A percentile compares a stretch with the other conserved stretches of the same genome.
Evolutionary conservation across 2,797 vertebrate genomes (phyloP).

Genomic region (Picus viridis): DNA sequence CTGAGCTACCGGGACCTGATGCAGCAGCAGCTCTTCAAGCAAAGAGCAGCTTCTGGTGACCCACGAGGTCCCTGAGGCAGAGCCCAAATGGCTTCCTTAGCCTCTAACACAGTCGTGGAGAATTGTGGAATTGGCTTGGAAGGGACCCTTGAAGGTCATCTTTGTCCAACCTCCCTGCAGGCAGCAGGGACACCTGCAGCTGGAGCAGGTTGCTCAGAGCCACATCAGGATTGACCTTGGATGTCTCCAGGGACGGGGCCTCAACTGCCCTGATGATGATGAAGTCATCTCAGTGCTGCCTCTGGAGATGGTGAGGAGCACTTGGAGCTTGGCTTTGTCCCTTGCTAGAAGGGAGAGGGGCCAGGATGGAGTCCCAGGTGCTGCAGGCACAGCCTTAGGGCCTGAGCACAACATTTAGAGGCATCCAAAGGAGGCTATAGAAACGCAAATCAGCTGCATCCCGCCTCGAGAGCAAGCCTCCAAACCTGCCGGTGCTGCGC

Average conservation of each 20-base stretch:
- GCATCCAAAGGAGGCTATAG: neutral
- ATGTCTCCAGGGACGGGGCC: too few species aligned
- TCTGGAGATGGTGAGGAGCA: neutral
- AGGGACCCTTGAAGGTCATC: too few species aligned
- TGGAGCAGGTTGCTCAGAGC: too few species aligned
- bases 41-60: neutral
- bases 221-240: too few species aligned
- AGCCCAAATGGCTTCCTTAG: neutral
- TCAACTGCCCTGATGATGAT: too few species aligned
- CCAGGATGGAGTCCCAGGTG: rapidly evolving
- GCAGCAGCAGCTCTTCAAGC: neutral
- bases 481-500: neutral
- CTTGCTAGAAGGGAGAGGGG: rapidly evolving
- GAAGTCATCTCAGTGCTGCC: neutral
- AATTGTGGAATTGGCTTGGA: too few species aligned
- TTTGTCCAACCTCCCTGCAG: too few species aligned
- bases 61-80: neutral
- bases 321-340: neutral
- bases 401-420: neutral
- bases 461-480: neutral
- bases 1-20: rapidly evolving
- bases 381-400: neutral
- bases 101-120: neutral
- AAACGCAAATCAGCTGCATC: slow-evolving; percentile 22
- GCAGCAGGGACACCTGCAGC: too few species aligned